phyloP scores from a whole-genome alignment of 2,888 invertebrate genomes.

The Himalopsyche anomala region DNA sequence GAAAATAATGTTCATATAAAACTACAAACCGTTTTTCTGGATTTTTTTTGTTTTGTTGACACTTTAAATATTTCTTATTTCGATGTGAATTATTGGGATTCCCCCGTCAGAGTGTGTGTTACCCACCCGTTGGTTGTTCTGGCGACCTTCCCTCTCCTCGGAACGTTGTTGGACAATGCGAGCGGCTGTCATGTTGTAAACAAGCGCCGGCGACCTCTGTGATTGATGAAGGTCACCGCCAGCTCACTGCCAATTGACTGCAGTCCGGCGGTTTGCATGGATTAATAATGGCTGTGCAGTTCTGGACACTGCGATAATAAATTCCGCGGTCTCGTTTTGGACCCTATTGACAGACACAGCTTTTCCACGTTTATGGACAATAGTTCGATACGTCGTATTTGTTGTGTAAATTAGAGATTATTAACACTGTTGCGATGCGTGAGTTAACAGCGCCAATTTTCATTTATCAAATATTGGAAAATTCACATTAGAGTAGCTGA shows the following conservation, averaged over 20 bases:
- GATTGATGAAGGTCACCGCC: constrained; percentile 58
- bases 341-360: background rate
- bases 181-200: constrained; percentile 9
- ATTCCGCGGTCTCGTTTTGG: constrained; percentile 19
- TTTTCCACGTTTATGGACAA: too few relatives aligned
- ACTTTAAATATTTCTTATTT: too few relatives aligned
- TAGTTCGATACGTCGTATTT: too few relatives aligned
- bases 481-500: too few relatives aligned
- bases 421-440: too few relatives aligned
- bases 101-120: background rate
- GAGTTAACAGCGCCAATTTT: too few relatives aligned
- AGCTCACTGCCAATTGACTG: background rate
- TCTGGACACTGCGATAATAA: background rate
- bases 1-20: too few relatives aligned
- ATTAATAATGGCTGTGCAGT: background rate
- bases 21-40: too few relatives aligned
- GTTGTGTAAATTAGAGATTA: too few relatives aligned
- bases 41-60: too few relatives aligned
- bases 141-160: constrained; percentile 48
- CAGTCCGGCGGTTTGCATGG: constrained; percentile 24
- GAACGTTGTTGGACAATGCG: background rate
- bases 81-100: background rate
- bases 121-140: constrained; percentile 32
- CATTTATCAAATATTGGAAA: too few relatives aligned
- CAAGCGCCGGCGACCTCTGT: constrained; percentile 56